Percentiles rank a stretch among this genome's conserved stretches.
Conservation (phyloP, 2,888 invertebrate species). For the Nymphalis urticae region DNA sequence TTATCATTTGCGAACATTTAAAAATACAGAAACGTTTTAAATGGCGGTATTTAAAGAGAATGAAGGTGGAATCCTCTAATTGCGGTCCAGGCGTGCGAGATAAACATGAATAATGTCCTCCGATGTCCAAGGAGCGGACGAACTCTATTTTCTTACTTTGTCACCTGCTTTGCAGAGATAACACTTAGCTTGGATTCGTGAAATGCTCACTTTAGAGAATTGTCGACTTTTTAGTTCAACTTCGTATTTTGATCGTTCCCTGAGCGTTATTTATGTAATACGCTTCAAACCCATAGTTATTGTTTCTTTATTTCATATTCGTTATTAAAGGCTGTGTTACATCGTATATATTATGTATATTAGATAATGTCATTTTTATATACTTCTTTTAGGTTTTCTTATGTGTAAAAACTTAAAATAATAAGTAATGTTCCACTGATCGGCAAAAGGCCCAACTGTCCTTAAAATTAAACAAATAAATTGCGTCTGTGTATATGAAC, state of each 20-base stretch:
- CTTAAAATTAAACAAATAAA: no score
- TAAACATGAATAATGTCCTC: constrained; percentile 78
- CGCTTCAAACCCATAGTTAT: no score
- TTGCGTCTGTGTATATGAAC: accelerated
- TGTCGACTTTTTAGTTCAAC: background rate
- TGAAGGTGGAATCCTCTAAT: constrained; percentile 67
- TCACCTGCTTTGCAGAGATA: constrained; percentile 72
- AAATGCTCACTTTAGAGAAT: constrained; percentile 28
- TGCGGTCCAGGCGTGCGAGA: constrained; percentile 67
- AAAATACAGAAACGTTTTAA: constrained; percentile 39
- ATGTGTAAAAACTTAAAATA: no score
- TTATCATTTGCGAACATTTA: constrained; percentile 31
- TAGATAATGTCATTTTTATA: no score
- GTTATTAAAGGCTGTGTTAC: no score
- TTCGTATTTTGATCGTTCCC: no score
- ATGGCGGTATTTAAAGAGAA: constrained; percentile 44
- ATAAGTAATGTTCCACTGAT: no score
- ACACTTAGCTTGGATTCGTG: constrained; percentile 40
- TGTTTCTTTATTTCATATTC: no score
- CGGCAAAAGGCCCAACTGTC: no score
- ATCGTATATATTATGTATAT: no score
- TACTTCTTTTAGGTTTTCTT: no score
- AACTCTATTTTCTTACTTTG: constrained; percentile 73
- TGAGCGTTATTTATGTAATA: no score
- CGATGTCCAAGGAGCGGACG: constrained; percentile 63